Evolutionary conservation across 2,888 invertebrate genomes (phyloP).

Genomic region (Nysson spinosus): DNA sequence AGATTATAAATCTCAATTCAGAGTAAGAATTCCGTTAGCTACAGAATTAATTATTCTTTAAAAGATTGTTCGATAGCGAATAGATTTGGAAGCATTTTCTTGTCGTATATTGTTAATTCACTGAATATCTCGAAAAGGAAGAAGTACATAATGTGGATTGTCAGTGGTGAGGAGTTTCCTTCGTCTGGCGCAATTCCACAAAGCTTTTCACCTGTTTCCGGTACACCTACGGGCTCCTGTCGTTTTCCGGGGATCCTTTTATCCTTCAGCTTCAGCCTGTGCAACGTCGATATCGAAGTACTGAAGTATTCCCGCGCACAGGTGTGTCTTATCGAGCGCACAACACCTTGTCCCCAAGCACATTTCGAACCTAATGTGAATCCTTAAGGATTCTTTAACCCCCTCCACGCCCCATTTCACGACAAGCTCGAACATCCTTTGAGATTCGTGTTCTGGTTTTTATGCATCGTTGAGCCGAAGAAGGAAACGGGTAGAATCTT

Average conservation of each 20-base stretch:
- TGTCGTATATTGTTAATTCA: too few relatives aligned
- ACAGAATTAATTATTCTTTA: too few relatives aligned
- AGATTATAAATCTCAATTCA: too few relatives aligned
- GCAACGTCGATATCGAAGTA: slow-evolving; percentile 30
- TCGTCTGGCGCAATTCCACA: slow-evolving; percentile 5
- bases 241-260: slow-evolving; percentile 32
- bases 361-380: background rate
- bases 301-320: slow-evolving; percentile 21
- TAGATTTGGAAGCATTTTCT: too few relatives aligned
- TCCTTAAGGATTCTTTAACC: background rate
- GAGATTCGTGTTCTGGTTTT: too few relatives aligned
- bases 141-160: slow-evolving; percentile 18
- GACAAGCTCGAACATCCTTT: background rate
- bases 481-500: too few relatives aligned
- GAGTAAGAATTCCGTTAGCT: too few relatives aligned
- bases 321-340: background rate
- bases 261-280: slow-evolving; percentile 22
- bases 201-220: slow-evolving; percentile 26
- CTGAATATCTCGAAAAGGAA: background rate
- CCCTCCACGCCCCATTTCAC: background rate
- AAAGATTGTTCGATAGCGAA: too few relatives aligned
- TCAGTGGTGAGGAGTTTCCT: background rate
- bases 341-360: background rate
- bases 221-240: slow-evolving; percentile 21
- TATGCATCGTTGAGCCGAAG: too few relatives aligned